Percentiles rank a stretch among this genome's conserved stretches.
Evolutionary conservation across 2,113 vertebrate species (phyloP).

Genomic region (Pluvialis apricaria): DNA sequence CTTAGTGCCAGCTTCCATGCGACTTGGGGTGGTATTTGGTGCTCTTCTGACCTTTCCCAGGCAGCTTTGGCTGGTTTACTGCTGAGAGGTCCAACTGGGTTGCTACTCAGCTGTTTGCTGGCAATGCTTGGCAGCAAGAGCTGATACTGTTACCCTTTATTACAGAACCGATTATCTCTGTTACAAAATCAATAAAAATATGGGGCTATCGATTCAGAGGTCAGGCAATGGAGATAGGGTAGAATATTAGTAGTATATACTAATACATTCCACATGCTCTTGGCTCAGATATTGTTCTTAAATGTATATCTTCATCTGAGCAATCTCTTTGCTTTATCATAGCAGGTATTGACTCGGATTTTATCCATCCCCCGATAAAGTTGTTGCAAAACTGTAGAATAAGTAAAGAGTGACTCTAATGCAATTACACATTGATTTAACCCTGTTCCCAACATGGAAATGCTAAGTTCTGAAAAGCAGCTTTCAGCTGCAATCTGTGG

Average conservation of each 20-base stretch:
- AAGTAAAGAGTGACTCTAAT: neutral
- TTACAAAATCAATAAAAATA: neutral
- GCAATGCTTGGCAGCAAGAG: neutral
- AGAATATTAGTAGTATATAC: neutral
- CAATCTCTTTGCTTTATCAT: neutral
- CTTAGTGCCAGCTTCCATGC: neutral
- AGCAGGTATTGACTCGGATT: neutral
- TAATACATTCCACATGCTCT: neutral
- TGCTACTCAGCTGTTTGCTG: neutral
- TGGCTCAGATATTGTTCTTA: neutral
- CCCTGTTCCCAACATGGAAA: neutral
- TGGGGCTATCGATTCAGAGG: neutral
- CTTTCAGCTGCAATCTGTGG: neutral
- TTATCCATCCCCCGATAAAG: neutral
- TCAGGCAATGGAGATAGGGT: neutral
- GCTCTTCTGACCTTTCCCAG: neutral
- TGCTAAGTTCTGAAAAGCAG: neutral
- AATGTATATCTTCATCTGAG: neutral
- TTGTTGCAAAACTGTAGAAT: neutral
- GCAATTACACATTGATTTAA: neutral
- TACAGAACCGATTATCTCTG: neutral
- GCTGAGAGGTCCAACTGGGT: neutral
- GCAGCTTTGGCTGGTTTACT: neutral
- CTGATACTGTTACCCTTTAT: neutral
- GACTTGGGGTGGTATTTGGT: neutral